Evolutionary conservation across 2,113 vertebrate genomes (phyloP), one percentile per base, ranked within the genome.

Genomic region (Tamias sibiricus): DNA sequence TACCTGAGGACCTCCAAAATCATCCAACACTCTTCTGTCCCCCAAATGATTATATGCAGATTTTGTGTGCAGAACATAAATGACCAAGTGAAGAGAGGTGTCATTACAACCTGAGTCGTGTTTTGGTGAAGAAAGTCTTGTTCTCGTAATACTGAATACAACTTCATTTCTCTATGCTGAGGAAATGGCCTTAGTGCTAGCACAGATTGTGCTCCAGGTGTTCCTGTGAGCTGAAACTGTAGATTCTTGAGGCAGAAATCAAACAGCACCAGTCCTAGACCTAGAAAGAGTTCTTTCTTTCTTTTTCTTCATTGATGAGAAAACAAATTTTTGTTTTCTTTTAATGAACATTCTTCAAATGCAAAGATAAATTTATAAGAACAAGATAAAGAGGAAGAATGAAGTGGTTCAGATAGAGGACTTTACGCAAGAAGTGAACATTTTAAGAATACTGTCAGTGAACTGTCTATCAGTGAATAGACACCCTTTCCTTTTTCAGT

Each of bases 181-280:
- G 40, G n/a, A 95, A 95, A 62, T 42, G 35, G 9, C 22, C 35
- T 32, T 75, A 47, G 12, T 47, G 24, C 22, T 47, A 88, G 22
- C 74, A 87, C 20, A 6, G 66, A 62, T 35, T 85, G 26, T 49
- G 24, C 35, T 91, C 76, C 44, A 30, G 8, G 42, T 69, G 13
- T 30, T 87, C 8, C 49, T 68, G 13, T 79, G 66, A 88, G 54
- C 42, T 52, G 47, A 92, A 85, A 75, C 19, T 81, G 16, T 74
- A 94, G 40, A 93, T 52, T 3, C n/a, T 90, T 90, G 81, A 92
- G 75, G 62, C 19, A 94, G 49, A 96, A 86, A 88, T 44, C 69
- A 86, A 85, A 76, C 12, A 83, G 11, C 59, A 77, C 71, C 69
- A 72, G 90, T 84, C 19, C 17, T 94, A 92, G 47, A 19, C 72